Base-by-base conservation (phyloP, 2,797 vertebrate species). In the Margarornis squamiger region DNA sequence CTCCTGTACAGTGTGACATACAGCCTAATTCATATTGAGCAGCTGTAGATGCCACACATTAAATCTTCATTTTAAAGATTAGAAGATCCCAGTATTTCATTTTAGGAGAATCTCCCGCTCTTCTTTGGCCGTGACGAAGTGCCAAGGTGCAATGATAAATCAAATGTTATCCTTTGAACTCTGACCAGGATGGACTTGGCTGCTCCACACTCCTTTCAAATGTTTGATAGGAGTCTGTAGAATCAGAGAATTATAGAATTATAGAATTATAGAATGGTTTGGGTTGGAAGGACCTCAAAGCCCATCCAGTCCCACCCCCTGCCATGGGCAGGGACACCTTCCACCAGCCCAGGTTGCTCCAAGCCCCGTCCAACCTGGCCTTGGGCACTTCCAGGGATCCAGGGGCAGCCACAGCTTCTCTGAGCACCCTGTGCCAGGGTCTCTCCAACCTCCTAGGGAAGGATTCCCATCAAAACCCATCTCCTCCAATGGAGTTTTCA, bases 381-480 rank as follows among this genome's bases (percentile, higher is more conserved):
- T 66, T 10, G 32, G 43, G 20, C 32, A 46, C 32, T 66, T 2
- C 63, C 63, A 65, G 62, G 62, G 62, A 12, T 45, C 15, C 55
- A 58, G 62, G 62, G 62, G 62, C 41, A 45, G 15, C 30, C 62
- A 30, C 27, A 75, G 57, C 46, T 71, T 9, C 79, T 62, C 48
- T 51, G 66, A 20, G 20, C 32, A 36, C 45, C 36, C 65, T 61
- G 48, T 62, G 67, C 57, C 66, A 71, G 48, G 46, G n/a, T 27
- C 22, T 38, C 0, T 1, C 14, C n/a, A 38, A 9, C 39, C 58
- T 36, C 20, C 6, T 11, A 22, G 9, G n/a, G n/a, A n/a, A n/a
- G n/a, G n/a, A n/a, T n/a, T 0, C 14, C 21, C 66, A 48, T 6
- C 11, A 22, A 30, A 5, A 2, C 21, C 19, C 19, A 1, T 13